Conservation (phyloP, 2,113 vertebrate genomes). For the Nycticorax nycticorax region DNA sequence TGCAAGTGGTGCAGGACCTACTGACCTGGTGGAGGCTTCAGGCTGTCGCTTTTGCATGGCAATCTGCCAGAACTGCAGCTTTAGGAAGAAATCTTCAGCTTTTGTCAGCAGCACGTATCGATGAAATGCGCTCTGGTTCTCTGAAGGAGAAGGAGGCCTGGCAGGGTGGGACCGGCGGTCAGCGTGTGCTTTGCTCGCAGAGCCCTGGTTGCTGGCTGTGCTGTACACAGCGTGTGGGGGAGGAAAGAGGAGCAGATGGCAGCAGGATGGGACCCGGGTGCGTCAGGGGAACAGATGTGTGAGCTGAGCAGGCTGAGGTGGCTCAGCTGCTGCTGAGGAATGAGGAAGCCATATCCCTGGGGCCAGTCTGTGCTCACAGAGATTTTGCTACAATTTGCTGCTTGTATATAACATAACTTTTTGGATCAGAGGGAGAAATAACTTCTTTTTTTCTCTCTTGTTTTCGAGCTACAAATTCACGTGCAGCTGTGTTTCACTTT, state of each 20-base stretch:
- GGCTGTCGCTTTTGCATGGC: not conserved
- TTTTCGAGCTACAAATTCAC: not conserved
- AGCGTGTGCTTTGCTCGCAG: accelerated
- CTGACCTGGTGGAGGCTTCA: not conserved
- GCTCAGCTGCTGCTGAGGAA: not conserved
- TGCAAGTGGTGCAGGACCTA: not conserved
- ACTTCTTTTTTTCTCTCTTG: not conserved
- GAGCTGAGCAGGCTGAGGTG: not conserved
- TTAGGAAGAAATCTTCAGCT: not conserved
- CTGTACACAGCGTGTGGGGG: not conserved
- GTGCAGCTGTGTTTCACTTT: not conserved
- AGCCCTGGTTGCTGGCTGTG: not conserved
- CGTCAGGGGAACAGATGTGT: not conserved
- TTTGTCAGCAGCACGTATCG: not conserved
- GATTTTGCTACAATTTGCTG: not conserved
- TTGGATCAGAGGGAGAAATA: not conserved
- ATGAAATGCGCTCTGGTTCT: too few relatives aligned
- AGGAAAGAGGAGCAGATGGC: not conserved
- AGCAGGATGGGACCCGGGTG: not conserved
- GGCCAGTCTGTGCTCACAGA: not conserved
- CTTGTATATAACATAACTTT: not conserved
- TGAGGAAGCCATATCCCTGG: not conserved
- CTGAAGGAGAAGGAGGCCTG: not conserved
- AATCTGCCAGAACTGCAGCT: not conserved
- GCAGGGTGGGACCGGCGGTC: not conserved